Evolutionary conservation across 1,140 invertebrate species (phyloP).

Genomic region (Portunus trituberculatus): DNA sequence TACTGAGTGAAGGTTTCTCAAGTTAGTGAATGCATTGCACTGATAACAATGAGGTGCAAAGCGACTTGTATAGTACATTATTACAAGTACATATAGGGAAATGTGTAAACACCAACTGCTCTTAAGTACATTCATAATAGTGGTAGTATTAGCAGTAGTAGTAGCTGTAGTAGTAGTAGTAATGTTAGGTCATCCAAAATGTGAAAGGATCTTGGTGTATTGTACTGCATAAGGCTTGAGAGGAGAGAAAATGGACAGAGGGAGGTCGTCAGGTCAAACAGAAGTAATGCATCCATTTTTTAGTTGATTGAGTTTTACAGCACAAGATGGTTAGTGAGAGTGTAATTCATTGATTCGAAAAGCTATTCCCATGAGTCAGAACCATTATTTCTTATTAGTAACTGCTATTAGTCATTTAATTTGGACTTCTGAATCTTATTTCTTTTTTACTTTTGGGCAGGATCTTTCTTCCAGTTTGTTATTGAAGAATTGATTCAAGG

Average conservation of each 20-base stretch:
- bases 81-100: neutral
- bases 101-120: neutral
- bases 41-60: conserved; percentile 7
- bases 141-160: neutral
- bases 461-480: too few relatives aligned
- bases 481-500: too few relatives aligned
- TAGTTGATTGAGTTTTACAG: too few relatives aligned
- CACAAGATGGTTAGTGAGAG: too few relatives aligned
- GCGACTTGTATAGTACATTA: neutral
- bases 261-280: neutral
- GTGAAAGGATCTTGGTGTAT: neutral
- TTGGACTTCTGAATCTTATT: too few relatives aligned
- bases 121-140: conserved; percentile 32
- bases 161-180: neutral
- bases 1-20: neutral
- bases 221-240: conserved; percentile 10
- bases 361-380: too few relatives aligned
- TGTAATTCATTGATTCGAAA: too few relatives aligned
- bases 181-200: neutral
- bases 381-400: too few relatives aligned
- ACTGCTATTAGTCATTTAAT: too few relatives aligned
- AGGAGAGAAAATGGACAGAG: neutral
- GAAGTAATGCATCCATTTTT: neutral
- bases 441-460: too few relatives aligned
- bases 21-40: neutral